Evolutionary conservation across 2,113 vertebrate species (phyloP), one percentile per base, ranked within the genome.

Genomic region (Lynx canadensis): DNA sequence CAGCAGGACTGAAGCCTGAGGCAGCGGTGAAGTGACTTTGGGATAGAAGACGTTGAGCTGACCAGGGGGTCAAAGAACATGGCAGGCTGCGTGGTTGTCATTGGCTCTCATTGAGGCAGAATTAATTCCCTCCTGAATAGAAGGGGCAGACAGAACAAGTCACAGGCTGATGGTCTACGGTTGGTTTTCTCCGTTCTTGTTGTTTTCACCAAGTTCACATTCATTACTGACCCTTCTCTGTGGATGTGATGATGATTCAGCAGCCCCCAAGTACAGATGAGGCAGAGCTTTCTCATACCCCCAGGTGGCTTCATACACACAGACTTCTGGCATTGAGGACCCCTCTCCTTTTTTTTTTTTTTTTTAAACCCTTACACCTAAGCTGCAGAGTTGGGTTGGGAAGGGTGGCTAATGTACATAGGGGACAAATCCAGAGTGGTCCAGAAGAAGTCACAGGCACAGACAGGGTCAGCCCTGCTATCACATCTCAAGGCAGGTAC

Each of bases 291-390:
- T 16, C 8, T 3, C 55, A 41, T 4, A 55, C 3, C 45, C 45
- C 5, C 13, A 12, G 1, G 2, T 48, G 1, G 1, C 33, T 29
- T 4, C 5, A 1, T 4, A 6, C 38, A 36, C 31, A 38, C 18
- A 88, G 78, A 79, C 68, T 29, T 71, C 60, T 23, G 7, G 27
- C 38, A 5, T 8, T 69, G 65, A 76, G 50, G 31, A 60, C 5
- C 3, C 9, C 15, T 68, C 19, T 87, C 21, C 7, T 69, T 83
- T 79, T 45, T 33, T 55, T 68, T 18, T 15, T 45, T 45, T 38
- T 38, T 38, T 25, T 7, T 21, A 57, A 21, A 45, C 66, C 68
- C 52, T 79, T 85, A 52, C 18, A 18, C 3, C 2, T 52, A 50
- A 16, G 38, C 38, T 91, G 41, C 57, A 69, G 55, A 89, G 66